Evolutionary conservation across 2,113 vertebrate species (phyloP).

Genomic region (Puffinus mauretanicus): DNA sequence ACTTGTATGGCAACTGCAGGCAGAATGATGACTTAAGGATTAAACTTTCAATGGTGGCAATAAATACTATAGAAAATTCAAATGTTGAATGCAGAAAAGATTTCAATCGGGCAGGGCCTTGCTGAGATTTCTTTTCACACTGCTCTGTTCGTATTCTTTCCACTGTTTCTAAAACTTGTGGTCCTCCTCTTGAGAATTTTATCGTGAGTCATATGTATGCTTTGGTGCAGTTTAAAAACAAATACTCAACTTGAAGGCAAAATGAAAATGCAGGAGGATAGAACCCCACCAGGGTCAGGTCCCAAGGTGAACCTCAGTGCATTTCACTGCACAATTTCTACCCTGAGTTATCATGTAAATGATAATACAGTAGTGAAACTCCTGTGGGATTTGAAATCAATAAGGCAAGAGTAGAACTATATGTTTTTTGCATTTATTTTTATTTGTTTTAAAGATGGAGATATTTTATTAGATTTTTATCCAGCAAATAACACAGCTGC

Average conservation of each 20-base stretch:
- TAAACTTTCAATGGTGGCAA: constrained; percentile 26
- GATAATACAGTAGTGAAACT: neutral
- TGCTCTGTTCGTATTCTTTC: neutral
- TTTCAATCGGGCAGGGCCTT: neutral
- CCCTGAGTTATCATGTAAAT: neutral
- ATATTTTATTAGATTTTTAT: neutral
- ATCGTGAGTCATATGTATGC: neutral
- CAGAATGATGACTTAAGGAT: constrained; percentile 37
- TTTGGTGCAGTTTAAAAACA: constrained; percentile 31
- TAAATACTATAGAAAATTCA: constrained; percentile 65
- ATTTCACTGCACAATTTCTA: neutral
- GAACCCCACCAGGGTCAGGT: neutral
- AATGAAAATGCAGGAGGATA: neutral
- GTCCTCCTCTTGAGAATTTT: constrained; percentile 6
- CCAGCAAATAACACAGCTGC: neutral
- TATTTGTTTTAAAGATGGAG: neutral
- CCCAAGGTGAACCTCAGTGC: neutral
- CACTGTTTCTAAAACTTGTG: neutral
- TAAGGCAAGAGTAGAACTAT: neutral
- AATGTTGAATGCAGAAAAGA: neutral
- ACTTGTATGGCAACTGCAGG: constrained; percentile 13
- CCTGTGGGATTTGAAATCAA: neutral
- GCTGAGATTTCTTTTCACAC: constrained; percentile 25
- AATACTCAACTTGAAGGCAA: neutral
- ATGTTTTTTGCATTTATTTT: neutral